Base-by-base conservation (phyloP, 2,113 vertebrate genomes). In the Saguinus imperator region DNA sequence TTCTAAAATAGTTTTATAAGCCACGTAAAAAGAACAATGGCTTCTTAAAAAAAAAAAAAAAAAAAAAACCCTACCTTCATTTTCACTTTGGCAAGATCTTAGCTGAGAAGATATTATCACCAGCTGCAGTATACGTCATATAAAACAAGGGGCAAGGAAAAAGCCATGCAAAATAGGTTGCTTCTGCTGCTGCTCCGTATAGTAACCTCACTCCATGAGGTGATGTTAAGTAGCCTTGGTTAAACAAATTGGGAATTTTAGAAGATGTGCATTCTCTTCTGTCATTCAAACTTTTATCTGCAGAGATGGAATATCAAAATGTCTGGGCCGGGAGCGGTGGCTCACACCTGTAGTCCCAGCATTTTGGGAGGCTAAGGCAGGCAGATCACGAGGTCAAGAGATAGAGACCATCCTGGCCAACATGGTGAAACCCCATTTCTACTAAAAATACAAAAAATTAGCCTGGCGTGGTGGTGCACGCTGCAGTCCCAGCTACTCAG, bases 21-120 rank as follows among this genome's bases (percentile, higher is more conserved):
- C 3, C 14, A 48, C 9, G 16, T 5, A 80, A 83, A 94, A 85
- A 89, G 20, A 57, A 1, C 37, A 68, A 37, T 27, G 16, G 40
- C 77, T 52, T 17, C 68, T 17, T 16, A 73, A 85, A 72, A 52
- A 52, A 40, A 40, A 40, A 40, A 40, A 40, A 40, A 40, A 40
- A 40, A 40, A 40, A 50, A 72, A 43, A 75, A 11, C 0, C 8
- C 12, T 37, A 79, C 32, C 66, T 43, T 87, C 16, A 9, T 57
- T 90, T 75, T 57, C 68, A 68, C 40, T 52, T n/a, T 89, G 52
- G 35, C 18, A 64, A 82, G 58, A 82, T 72, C 52, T 58, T 50
- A 45, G 45, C 83, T 93, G 20, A 94, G 57, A 89, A 84, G 87
- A 89, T 79, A 66, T 20, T 12, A 17, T 66, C 37, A 72, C 12